Conservation (phyloP, 1,140 invertebrate species). For the Brachionus calyciflorus region DNA sequence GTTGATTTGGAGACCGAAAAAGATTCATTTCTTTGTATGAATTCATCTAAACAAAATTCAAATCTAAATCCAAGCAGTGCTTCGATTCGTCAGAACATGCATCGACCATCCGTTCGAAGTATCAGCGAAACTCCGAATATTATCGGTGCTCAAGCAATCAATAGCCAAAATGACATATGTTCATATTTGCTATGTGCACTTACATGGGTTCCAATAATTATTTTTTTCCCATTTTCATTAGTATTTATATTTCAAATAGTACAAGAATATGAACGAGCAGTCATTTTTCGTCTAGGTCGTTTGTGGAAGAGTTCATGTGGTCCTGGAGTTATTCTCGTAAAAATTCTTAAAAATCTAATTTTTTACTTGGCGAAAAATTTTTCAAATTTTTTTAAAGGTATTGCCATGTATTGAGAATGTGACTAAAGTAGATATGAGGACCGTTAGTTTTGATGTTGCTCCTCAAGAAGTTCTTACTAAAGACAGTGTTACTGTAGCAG, state of each 20-base stretch:
- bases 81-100: not conserved
- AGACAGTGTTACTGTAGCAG: slow-evolving; percentile 49
- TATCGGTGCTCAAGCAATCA: slow-evolving; percentile 6
- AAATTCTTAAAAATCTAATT: not conserved
- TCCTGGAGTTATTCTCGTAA: slow-evolving; percentile 48
- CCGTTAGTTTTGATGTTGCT: slow-evolving; percentile 49
- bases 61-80: not conserved
- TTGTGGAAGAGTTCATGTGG: slow-evolving; percentile 43
- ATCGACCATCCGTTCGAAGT: slow-evolving; percentile 38
- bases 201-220: not conserved
- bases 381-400: not conserved
- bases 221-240: slow-evolving; percentile 41
- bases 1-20: too few relatives aligned
- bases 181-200: slow-evolving; percentile 16
- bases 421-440: slow-evolving; percentile 48
- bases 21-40: not conserved
- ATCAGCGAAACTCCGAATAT: slow-evolving; percentile 40
- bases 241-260: slow-evolving; percentile 33
- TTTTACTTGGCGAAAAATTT: not conserved
- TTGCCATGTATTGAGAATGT: slow-evolving; percentile 48
- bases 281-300: slow-evolving; percentile 41
- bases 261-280: slow-evolving; percentile 42
- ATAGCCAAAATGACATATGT: slow-evolving; percentile 12
- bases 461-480: slow-evolving; percentile 49
- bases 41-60: not conserved